Conservation (phyloP, 2,797 vertebrate genomes). For the Yasuhikotakia modesta region DNA sequence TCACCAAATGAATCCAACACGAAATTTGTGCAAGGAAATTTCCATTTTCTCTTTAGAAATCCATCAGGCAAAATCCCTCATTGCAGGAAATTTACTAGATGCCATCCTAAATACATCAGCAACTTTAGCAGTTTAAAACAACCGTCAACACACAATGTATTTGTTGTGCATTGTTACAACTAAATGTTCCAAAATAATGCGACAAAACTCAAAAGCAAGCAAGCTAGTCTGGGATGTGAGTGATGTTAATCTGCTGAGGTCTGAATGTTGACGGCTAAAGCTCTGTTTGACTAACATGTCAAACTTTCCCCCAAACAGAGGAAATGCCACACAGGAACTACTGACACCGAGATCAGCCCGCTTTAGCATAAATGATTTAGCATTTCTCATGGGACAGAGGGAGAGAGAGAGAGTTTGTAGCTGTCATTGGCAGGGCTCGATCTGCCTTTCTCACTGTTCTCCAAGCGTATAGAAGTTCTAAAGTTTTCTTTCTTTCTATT, state of each 20-base stretch:
- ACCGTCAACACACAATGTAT: background rate
- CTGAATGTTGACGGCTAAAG: constrained; percentile 60
- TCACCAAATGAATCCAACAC: too few species aligned
- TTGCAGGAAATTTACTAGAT: background rate
- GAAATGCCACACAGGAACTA: constrained; percentile 81
- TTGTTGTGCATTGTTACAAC: constrained; percentile 15
- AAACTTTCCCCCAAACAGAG: constrained; percentile 68
- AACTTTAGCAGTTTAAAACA: background rate
- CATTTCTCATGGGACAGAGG: constrained; percentile 78
- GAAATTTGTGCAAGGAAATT: too few species aligned
- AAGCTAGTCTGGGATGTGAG: constrained; percentile 44
- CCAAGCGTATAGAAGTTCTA: constrained; percentile 77
- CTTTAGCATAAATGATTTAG: constrained; percentile 76
- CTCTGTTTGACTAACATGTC: constrained; percentile 80
- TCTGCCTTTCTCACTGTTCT: constrained; percentile 75
- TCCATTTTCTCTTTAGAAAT: too few species aligned
- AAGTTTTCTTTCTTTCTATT: constrained; percentile 83
- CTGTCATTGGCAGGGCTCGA: constrained; percentile 70
- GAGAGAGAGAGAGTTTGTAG: constrained; percentile 80
- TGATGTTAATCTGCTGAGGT: constrained; percentile 45
- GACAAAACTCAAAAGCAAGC: constrained; percentile 8
- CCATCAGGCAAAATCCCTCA: background rate
- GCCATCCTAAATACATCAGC: background rate
- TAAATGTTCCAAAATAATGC: constrained; percentile 29
- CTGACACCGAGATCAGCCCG: constrained; percentile 78